These are phyloP conservation scores for Rhopalosiphum padi DNA, from an alignment of 1,140 invertebrate genomes.

Conservation along the genomic window DNA sequence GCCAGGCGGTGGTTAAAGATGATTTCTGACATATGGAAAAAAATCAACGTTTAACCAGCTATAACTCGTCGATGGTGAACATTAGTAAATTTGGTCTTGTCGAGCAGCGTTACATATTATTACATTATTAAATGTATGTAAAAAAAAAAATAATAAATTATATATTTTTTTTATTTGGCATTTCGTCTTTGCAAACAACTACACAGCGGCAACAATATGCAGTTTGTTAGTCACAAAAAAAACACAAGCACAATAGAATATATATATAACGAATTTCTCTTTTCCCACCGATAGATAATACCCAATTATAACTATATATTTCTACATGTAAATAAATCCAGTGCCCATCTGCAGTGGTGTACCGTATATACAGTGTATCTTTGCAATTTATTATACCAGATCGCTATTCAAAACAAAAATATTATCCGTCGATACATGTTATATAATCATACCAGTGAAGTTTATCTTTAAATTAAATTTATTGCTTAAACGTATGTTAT, in stretches of 20 bases:
- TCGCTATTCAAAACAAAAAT: neutral
- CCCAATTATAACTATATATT: neutral
- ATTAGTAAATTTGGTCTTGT: neutral
- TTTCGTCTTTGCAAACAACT: neutral
- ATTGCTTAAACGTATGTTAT: too few relatives aligned
- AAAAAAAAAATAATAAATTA: neutral
- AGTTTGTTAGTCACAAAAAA: neutral
- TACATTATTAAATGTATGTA: neutral
- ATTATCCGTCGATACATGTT: neutral
- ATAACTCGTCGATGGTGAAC: neutral
- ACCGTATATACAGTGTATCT: neutral
- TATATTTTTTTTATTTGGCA: neutral
- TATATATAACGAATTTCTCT: conserved; percentile 30
- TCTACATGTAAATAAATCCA: neutral
- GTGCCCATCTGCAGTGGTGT: neutral
- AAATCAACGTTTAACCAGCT: conserved; percentile 16
- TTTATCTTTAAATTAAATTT: too few relatives aligned
- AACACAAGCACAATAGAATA: neutral
- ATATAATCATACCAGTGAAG: neutral
- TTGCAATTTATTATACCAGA: neutral
- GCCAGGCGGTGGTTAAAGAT: neutral
- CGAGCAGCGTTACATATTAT: neutral
- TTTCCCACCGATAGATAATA: neutral
- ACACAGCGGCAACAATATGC: too few relatives aligned
- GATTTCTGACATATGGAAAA: conserved; percentile 34